These are phyloP conservation scores for Eretmochelys imbricata DNA, from an alignment of 2,113 vertebrate genomes.

Conservation along the genomic window DNA sequence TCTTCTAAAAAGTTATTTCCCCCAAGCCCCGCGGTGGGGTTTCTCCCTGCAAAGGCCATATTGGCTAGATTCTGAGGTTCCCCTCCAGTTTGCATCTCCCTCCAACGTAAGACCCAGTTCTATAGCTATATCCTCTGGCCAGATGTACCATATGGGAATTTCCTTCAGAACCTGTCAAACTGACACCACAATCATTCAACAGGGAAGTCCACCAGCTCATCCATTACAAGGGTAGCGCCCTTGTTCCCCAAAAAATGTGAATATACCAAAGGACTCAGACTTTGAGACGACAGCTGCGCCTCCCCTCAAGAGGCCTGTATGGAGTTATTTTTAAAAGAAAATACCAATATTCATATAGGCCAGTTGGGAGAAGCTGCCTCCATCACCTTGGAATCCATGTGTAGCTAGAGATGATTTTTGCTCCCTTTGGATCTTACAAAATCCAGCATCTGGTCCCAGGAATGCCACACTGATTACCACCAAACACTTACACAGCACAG, in stretches of 20 bases:
- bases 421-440: background rate
- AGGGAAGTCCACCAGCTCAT: background rate
- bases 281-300: background rate
- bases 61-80: background rate
- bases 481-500: background rate
- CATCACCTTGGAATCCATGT: background rate
- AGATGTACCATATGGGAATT: background rate
- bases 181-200: background rate
- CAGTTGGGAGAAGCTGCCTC: background rate
- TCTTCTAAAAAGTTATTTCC: background rate
- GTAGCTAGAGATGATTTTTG: background rate
- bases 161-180: background rate
- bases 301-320: background rate
- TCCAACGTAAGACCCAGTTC: background rate
- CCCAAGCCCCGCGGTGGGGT: background rate
- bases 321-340: background rate
- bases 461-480: background rate
- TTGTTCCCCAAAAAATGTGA: background rate
- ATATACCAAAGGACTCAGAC: background rate
- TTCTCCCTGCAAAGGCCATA: background rate
- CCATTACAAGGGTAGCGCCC: background rate
- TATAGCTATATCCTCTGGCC: background rate
- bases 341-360: background rate
- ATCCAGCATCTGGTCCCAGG: background rate
- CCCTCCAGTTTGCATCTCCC: background rate